Conservation (phyloP, 2,888 invertebrate genomes). For the Tipula helvola region DNA sequence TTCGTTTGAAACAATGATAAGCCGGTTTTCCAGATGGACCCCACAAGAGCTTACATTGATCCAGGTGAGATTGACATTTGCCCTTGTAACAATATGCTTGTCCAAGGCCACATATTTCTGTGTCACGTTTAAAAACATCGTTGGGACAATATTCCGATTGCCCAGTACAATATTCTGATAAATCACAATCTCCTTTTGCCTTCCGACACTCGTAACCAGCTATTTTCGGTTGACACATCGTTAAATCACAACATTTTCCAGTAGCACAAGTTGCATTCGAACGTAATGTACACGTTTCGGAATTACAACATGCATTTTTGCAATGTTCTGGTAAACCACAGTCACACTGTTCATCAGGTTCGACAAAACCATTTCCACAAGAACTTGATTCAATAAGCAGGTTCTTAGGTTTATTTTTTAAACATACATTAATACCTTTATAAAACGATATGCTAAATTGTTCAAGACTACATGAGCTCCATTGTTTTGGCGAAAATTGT, state of each 20-base stretch:
- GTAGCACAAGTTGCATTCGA: conserved; percentile 87
- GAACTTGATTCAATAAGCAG: conserved; percentile 75
- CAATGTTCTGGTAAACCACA: conserved; percentile 65
- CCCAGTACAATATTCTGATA: conserved; percentile 92
- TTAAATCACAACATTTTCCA: conserved; percentile 85
- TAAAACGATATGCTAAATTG: conserved; percentile 82
- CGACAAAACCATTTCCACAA: conserved; percentile 94
- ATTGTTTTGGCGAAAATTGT: conserved; percentile 68
- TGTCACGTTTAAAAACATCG: conserved; percentile 84
- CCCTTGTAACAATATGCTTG: conserved; percentile 84
- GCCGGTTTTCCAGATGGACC: conserved; percentile 80
- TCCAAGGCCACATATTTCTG: conserved; percentile 62
- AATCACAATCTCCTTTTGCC: conserved; percentile 80
- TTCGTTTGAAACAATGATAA: conserved; percentile 73
- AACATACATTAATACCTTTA: conserved; percentile 93
- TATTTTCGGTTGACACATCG: conserved; percentile 40
- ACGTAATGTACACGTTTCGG: conserved; percentile 72
- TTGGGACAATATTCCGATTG: conserved; percentile 84
- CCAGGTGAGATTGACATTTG: conserved; percentile 73
- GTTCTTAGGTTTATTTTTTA: conserved; percentile 69
- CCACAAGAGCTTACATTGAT: conserved; percentile 90
- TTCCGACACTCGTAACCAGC: conserved; percentile 63
- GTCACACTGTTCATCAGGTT: conserved; percentile 93
- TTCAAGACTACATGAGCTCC: conserved; percentile 92
- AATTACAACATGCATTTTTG: conserved; percentile 74